Conservation (phyloP, 23 tunicate genomes). For the Styela clava region DNA sequence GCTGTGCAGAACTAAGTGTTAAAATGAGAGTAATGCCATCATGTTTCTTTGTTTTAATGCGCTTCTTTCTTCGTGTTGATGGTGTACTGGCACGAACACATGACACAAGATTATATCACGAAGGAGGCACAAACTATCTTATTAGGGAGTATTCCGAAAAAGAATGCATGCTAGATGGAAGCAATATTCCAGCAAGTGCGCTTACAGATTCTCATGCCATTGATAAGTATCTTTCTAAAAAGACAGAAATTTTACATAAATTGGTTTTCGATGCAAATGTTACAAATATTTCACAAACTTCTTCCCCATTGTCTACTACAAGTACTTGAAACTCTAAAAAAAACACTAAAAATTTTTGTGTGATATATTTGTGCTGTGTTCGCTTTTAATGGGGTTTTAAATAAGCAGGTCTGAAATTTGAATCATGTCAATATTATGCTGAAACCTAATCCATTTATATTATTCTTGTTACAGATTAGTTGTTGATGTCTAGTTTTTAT, state of each 20-base stretch:
- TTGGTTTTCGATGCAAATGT: neutral
- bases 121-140: constrained; percentile 58
- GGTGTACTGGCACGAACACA: constrained; percentile 72
- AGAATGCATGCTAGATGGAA: constrained; percentile 27
- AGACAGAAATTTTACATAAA: constrained; percentile 6
- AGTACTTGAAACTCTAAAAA: neutral
- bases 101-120: constrained; percentile 88
- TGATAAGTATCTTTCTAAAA: constrained; percentile 10
- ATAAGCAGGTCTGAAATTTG: no score
- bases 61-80: constrained; percentile 92
- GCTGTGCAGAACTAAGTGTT: constrained; percentile 74
- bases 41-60: constrained; percentile 86
- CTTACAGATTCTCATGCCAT: constrained; percentile 9
- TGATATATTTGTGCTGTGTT: no score
- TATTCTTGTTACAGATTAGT: no score
- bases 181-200: neutral
- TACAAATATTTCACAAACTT: neutral
- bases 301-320: neutral
- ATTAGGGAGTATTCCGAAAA: constrained; percentile 90
- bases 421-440: no score
- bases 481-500: no score
- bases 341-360: no score
- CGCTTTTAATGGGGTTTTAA: no score
- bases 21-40: constrained; percentile 96
- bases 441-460: no score